phyloP scores from a whole-genome alignment of 2,888 invertebrate species.

The Blastobasis adustella region DNA sequence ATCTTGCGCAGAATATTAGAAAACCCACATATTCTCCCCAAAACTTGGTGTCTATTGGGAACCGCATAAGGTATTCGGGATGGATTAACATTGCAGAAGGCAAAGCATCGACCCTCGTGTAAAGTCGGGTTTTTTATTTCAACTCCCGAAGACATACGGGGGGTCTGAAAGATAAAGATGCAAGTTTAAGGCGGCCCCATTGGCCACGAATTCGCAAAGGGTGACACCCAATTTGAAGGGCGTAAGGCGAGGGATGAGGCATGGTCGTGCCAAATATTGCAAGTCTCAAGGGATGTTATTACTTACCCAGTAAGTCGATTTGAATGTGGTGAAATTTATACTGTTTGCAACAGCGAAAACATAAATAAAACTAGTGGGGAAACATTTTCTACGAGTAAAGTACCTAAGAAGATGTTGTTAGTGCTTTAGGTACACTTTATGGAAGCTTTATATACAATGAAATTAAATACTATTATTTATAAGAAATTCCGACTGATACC shows the following conservation, averaged over 20 bases:
- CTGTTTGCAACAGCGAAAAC: background rate
- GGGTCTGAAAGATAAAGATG: conserved; percentile 45
- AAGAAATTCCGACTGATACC: too few species aligned
- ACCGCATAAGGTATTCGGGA: conserved; percentile 25
- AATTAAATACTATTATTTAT: too few species aligned
- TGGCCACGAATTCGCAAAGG: conserved; percentile 43
- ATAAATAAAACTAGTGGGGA: background rate
- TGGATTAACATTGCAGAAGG: conserved; percentile 26
- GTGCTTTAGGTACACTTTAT: too few species aligned
- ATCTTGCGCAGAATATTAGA: background rate
- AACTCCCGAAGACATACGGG: conserved; percentile 24
- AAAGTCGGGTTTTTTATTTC: conserved; percentile 46
- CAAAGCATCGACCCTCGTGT: conserved; percentile 28
- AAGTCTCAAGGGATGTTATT: background rate
- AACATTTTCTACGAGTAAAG: too few species aligned
- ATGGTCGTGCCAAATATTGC: background rate
- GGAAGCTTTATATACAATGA: too few species aligned
- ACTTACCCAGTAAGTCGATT: too few species aligned
- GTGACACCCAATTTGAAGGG: conserved; percentile 44
- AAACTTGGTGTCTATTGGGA: conserved; percentile 24
- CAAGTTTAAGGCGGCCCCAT: conserved; percentile 42
- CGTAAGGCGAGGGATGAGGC: conserved; percentile 20
- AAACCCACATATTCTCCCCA: conserved; percentile 17
- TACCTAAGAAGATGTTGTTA: too few species aligned
- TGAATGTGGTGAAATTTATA: background rate